Conservation (phyloP, 2,113 vertebrate species). For the Rhinoderma darwinii region DNA sequence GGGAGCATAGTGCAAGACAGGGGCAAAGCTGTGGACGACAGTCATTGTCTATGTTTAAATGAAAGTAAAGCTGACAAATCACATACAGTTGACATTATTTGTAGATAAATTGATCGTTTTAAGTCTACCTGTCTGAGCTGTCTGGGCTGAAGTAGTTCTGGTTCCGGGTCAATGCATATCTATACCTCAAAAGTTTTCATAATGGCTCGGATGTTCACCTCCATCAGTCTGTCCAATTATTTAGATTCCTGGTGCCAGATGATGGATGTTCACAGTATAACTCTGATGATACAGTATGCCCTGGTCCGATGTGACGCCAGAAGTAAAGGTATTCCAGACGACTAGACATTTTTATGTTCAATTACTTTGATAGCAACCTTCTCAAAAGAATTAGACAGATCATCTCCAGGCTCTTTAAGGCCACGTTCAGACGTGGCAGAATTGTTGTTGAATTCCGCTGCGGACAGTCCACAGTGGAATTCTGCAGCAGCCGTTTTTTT, state of each 20-base stretch:
- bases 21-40: slow-evolving; percentile 25
- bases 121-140: background rate
- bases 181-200: background rate
- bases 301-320: background rate
- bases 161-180: slow-evolving; percentile 14
- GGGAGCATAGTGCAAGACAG: slow-evolving; percentile 44
- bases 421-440: too few relatives aligned
- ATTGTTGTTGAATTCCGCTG: too few relatives aligned
- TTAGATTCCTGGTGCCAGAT: background rate
- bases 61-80: slow-evolving; percentile 31
- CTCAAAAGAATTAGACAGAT: too few relatives aligned
- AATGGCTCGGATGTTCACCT: background rate
- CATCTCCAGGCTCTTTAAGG: too few relatives aligned
- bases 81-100: background rate
- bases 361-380: background rate
- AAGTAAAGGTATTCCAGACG: background rate
- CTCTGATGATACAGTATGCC: background rate
- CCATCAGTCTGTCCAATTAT: slow-evolving; percentile 22
- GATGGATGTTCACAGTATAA: background rate
- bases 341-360: background rate
- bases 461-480: too few relatives aligned
- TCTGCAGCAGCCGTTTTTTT: too few relatives aligned
- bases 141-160: background rate
- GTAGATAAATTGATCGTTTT: slow-evolving; percentile 8
- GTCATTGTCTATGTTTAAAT: slow-evolving; percentile 27